Evolutionary conservation across 2,888 invertebrate species (phyloP).

Genomic region (Rhamnusium bicolor): DNA sequence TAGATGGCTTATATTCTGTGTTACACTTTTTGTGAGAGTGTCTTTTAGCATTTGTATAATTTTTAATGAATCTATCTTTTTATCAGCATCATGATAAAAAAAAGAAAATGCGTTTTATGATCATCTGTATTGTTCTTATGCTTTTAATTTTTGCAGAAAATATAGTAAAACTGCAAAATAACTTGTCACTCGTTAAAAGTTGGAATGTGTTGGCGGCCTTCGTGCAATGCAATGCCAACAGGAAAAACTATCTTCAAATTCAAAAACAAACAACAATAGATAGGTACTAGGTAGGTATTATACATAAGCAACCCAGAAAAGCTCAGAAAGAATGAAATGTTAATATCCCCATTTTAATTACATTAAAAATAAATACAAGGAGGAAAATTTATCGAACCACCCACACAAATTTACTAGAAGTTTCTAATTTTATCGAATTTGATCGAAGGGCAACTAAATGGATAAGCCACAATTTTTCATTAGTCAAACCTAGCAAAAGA

Average conservation of each 20-base stretch:
- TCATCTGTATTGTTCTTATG: background rate
- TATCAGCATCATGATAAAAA: background rate
- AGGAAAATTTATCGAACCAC: background rate
- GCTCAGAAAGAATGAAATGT: background rate
- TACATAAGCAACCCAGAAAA: background rate
- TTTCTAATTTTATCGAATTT: background rate
- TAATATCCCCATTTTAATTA: background rate
- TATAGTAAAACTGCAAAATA: background rate
- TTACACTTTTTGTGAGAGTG: too few species aligned
- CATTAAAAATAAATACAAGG: background rate
- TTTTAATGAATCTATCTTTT: background rate
- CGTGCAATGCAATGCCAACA: constrained; percentile 4
- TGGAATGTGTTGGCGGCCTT: constrained; percentile 13
- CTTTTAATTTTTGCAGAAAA: background rate
- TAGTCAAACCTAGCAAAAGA: background rate
- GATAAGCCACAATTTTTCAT: background rate
- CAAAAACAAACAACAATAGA: constrained; percentile 15
- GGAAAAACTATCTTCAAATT: background rate
- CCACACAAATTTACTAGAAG: background rate
- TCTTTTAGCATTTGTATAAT: background rate
- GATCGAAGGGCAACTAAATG: background rate
- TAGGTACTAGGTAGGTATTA: too few species aligned
- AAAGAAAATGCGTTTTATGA: background rate
- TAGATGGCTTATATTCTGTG: too few species aligned
- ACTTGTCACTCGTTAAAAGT: constrained; percentile 13